phyloP scores from a whole-genome alignment of 2,797 vertebrate species.

The Chaunax sp. region DNA sequence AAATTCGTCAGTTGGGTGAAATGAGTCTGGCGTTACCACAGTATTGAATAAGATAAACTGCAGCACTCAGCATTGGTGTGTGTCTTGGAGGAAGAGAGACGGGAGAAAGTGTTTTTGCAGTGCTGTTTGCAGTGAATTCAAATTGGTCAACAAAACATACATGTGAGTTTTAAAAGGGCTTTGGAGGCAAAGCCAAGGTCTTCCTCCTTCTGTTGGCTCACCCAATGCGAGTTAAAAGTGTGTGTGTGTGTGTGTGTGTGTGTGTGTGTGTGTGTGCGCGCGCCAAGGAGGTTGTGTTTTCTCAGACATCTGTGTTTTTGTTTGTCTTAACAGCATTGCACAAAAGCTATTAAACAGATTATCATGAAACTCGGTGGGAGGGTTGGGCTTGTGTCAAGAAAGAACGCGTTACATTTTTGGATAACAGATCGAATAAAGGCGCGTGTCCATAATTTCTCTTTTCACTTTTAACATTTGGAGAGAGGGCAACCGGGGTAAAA shows the following conservation, averaged over 20 bases:
- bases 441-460: too few relatives aligned
- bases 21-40: constrained; percentile 27
- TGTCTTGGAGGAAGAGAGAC: neutral
- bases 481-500: too few relatives aligned
- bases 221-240: constrained; percentile 16
- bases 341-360: too few relatives aligned
- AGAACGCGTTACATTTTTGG: too few relatives aligned
- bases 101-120: constrained; percentile 21
- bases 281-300: too few relatives aligned
- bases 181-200: constrained; percentile 40
- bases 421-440: too few relatives aligned
- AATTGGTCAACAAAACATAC: constrained; percentile 26
- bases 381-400: too few relatives aligned
- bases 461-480: too few relatives aligned
- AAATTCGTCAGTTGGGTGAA: constrained; percentile 29
- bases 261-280: constrained; percentile 29
- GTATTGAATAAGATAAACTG: constrained; percentile 23
- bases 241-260: constrained; percentile 33
- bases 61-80: neutral
- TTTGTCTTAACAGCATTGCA: constrained; percentile 12
- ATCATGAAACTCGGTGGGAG: too few relatives aligned
- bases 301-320: neutral
- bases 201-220: constrained; percentile 24
- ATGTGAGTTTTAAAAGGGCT: constrained; percentile 34
- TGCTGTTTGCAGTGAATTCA: constrained; percentile 36